Evolutionary conservation across 1,140 invertebrate species (phyloP).

Genomic region (Aphis craccivora): DNA sequence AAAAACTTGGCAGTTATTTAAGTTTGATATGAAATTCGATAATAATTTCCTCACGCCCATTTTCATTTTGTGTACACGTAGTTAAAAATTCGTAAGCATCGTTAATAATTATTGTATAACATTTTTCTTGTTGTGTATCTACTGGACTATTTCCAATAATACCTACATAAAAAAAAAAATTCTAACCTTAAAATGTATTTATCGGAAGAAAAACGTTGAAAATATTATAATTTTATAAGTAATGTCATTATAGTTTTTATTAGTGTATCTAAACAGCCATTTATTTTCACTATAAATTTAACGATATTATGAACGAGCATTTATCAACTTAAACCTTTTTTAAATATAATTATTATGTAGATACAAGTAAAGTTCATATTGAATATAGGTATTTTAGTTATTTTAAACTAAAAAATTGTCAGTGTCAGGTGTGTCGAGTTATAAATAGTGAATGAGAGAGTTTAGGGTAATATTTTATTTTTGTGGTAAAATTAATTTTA

Average conservation of each 20-base stretch:
- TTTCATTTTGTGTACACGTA: not conserved
- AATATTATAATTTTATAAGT: not conserved
- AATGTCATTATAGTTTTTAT: not conserved
- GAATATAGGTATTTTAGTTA: not conserved
- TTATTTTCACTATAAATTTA: not conserved
- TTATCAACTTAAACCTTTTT: not conserved
- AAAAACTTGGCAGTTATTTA: not conserved
- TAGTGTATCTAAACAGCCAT: not conserved
- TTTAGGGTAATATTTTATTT: not conserved
- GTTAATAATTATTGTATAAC: constrained; percentile 8
- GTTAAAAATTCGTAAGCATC: not conserved
- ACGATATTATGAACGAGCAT: not conserved
- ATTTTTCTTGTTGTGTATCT: not conserved
- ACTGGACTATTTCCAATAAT: not conserved
- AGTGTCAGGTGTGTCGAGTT: not conserved
- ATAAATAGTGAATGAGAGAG: not conserved
- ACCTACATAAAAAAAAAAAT: not conserved
- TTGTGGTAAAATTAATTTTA: not conserved
- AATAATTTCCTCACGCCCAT: constrained; percentile 16
- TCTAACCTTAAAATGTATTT: not conserved
- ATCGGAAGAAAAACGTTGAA: not conserved
- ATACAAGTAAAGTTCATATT: not conserved
- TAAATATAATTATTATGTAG: not conserved
- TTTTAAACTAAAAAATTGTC: not conserved
- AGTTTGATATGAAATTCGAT: constrained; percentile 15